Evolutionary conservation across 2,113 vertebrate species (phyloP).

Genomic region (Spea multiplicata): DNA sequence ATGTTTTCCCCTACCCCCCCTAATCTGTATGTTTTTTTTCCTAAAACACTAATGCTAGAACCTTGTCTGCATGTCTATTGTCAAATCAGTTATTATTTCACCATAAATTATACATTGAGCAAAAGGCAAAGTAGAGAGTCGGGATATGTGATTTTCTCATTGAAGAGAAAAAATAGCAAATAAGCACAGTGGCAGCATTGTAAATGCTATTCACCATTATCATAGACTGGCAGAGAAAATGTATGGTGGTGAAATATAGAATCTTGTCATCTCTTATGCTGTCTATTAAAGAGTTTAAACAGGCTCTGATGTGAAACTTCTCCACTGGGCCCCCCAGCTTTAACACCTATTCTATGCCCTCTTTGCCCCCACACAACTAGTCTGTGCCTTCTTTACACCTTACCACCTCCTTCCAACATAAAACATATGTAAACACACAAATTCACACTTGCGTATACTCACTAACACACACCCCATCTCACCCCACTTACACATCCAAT

Average conservation of each 20-base stretch:
- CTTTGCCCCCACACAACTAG: too few relatives aligned
- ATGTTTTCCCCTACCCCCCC: constrained; percentile 62
- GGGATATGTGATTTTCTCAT: constrained; percentile 68
- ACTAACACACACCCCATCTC: too few relatives aligned
- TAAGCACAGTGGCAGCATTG: constrained; percentile 12
- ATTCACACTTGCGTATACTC: too few relatives aligned
- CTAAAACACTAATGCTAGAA: constrained; percentile 80
- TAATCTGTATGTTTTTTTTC: constrained; percentile 74
- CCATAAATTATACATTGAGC: constrained; percentile 76
- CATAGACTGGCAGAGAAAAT: too few relatives aligned
- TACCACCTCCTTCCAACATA: too few relatives aligned
- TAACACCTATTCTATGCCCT: too few relatives aligned
- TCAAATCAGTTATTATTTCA: constrained; percentile 80
- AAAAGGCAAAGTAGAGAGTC: constrained; percentile 76
- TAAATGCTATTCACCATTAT: constrained; percentile 22
- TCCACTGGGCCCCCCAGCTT: too few relatives aligned
- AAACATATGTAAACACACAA: too few relatives aligned
- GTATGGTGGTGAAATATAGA: background rate
- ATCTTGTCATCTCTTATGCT: background rate
- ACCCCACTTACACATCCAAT: too few relatives aligned
- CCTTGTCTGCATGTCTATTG: constrained; percentile 81
- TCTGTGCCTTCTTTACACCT: too few relatives aligned
- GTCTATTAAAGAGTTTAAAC: background rate
- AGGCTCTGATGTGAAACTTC: background rate
- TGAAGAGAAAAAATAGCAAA: constrained; percentile 47